These are phyloP conservation scores for Yponomeuta evonymella DNA, from an alignment of 2,888 invertebrate genomes.

Conservation along the genomic window DNA sequence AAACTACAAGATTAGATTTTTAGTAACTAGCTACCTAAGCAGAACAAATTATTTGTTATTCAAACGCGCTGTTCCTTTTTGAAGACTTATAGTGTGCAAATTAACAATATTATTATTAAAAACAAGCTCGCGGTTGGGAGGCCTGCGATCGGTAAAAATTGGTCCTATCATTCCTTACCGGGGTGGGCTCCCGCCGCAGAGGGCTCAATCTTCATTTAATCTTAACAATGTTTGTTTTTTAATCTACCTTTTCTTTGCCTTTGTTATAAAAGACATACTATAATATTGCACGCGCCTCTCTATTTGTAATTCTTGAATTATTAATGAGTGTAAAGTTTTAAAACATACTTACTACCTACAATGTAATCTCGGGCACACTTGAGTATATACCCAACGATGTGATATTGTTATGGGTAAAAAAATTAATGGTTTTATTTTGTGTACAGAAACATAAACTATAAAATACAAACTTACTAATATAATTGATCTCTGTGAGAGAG, in stretches of 20 bases:
- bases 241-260: slow-evolving; percentile 9
- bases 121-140: slow-evolving; percentile 31
- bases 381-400: slow-evolving; percentile 67
- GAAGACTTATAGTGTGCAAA: slow-evolving; percentile 50
- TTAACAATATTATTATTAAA: slow-evolving; percentile 32
- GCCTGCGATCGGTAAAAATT: slow-evolving; percentile 77
- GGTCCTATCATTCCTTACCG: slow-evolving; percentile 80
- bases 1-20: neutral
- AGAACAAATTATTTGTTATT: neutral
- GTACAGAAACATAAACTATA: slow-evolving; percentile 47
- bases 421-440: slow-evolving; percentile 66
- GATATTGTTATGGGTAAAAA: slow-evolving; percentile 65
- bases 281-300: neutral
- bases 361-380: slow-evolving; percentile 44
- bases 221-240: slow-evolving; percentile 25
- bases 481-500: slow-evolving; percentile 57
- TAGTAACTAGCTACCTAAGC: neutral
- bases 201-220: slow-evolving; percentile 21
- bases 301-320: neutral
- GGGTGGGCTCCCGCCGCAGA: slow-evolving; percentile 42
- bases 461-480: slow-evolving; percentile 44
- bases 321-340: neutral
- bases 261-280: slow-evolving; percentile 11
- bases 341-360: slow-evolving; percentile 25
- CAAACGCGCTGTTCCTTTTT: slow-evolving; percentile 21